A percentile compares a stretch with the other conserved stretches of the same genome.
Evolutionary conservation across 2,888 invertebrate genomes (phyloP).

Genomic region (Eudemis profundana): DNA sequence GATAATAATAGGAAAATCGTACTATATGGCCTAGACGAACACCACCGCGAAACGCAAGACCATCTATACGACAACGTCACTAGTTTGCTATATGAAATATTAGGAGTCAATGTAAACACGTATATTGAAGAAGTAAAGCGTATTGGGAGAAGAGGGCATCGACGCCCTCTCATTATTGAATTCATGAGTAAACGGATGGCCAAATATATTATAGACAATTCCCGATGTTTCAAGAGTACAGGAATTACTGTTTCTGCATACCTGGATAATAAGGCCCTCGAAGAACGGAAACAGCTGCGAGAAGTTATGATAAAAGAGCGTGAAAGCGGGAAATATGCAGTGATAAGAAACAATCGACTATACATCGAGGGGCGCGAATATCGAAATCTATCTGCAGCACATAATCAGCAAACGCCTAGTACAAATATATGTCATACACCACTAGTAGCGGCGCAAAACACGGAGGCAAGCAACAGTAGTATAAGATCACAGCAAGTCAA

Average conservation of each 20-base stretch:
- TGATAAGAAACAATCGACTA: not conserved
- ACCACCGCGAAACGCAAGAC: not conserved
- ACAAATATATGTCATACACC: too few species aligned
- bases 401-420: not conserved
- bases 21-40: not conserved
- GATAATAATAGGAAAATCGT: not conserved
- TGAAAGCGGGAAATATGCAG: not conserved
- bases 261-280: not conserved
- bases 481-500: not conserved
- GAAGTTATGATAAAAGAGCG: not conserved
- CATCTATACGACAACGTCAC: not conserved
- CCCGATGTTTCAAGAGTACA: not conserved
- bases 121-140: not conserved
- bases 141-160: not conserved
- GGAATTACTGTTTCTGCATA: not conserved
- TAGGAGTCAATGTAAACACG: slow-evolving; percentile 7
- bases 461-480: too few species aligned
- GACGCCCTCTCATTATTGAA: not conserved
- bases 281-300: not conserved
- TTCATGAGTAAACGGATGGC: slow-evolving; percentile 2
- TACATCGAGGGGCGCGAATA: slow-evolving; percentile 4
- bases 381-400: too few species aligned
- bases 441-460: too few species aligned
- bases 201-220: not conserved
- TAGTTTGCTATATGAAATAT: not conserved